Evolutionary conservation across 2,888 invertebrate genomes (phyloP).

Genomic region (Hemithea aestivaria): DNA sequence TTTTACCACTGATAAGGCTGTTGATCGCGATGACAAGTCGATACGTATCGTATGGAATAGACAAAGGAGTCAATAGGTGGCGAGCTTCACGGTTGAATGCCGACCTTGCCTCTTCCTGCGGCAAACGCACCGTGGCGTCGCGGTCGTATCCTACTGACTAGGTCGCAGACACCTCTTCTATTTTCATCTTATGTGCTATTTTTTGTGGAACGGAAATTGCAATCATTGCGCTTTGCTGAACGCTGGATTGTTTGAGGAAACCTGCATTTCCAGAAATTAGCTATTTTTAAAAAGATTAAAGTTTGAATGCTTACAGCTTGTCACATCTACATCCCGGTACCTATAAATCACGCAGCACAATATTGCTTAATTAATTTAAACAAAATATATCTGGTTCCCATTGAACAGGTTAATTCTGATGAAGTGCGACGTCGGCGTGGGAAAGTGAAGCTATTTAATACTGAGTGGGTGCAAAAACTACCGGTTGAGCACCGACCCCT

Average conservation of each 20-base stretch:
- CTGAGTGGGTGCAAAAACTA: constrained; percentile 71
- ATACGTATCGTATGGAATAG: constrained; percentile 18
- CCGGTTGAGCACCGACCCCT: constrained; percentile 57
- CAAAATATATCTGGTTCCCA: constrained; percentile 17
- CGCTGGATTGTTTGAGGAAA: too few relatives aligned
- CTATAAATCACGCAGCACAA: too few relatives aligned
- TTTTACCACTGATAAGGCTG: neutral
- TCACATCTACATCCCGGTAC: too few relatives aligned
- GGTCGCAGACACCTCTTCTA: constrained; percentile 17
- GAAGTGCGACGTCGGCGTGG: constrained; percentile 62
- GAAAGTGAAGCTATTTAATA: constrained; percentile 52
- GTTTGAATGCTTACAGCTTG: too few relatives aligned
- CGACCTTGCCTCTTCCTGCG: constrained; percentile 74
- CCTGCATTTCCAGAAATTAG: too few relatives aligned
- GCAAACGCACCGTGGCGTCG: constrained; percentile 30
- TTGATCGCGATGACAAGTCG: constrained; percentile 8
- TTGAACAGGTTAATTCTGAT: constrained; percentile 48
- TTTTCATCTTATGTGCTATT: constrained; percentile 7
- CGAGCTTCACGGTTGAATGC: constrained; percentile 71
- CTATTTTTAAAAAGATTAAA: too few relatives aligned
- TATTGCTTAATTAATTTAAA: neutral
- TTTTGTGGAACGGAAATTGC: constrained; percentile 7
- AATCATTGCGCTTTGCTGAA: too few relatives aligned
- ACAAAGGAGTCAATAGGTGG: constrained; percentile 50
- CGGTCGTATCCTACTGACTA: constrained; percentile 36